These are phyloP conservation scores for Gisinianus flammeolus DNA, from an alignment of 2,888 invertebrate species.

Conservation along the genomic window DNA sequence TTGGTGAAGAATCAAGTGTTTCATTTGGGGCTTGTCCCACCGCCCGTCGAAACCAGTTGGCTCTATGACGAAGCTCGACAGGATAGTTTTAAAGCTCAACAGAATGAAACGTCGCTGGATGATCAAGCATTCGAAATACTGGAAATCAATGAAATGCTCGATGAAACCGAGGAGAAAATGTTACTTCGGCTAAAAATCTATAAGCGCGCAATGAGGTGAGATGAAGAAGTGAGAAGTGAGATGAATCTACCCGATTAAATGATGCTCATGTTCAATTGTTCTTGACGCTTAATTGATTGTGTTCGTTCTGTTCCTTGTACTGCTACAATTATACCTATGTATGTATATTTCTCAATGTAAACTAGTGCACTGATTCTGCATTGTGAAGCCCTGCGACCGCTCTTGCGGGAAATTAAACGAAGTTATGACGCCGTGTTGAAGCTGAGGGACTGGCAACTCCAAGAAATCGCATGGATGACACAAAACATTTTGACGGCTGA, in stretches of 20 bases:
- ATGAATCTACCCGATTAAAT: no score
- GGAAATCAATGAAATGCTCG: slow-evolving; percentile 1
- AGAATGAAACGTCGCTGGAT: neutral
- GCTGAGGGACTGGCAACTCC: slow-evolving; percentile 21
- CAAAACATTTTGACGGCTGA: slow-evolving; percentile 33
- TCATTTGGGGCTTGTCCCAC: slow-evolving; percentile 31
- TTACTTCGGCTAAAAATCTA: slow-evolving; percentile 24
- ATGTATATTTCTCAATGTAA: no score
- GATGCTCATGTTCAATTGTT: no score
- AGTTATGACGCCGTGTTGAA: slow-evolving; percentile 27
- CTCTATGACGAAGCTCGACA: slow-evolving; percentile 35
- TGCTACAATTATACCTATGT: no score
- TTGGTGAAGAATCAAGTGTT: slow-evolving; percentile 29
- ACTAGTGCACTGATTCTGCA: slow-evolving; percentile 39
- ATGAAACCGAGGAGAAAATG: slow-evolving; percentile 32
- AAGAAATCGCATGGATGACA: slow-evolving; percentile 11
- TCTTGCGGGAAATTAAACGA: slow-evolving; percentile 34
- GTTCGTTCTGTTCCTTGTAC: no score
- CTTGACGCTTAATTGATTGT: no score
- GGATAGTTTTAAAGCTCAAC: slow-evolving; percentile 4
- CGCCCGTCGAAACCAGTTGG: slow-evolving; percentile 19
- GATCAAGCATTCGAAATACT: neutral
- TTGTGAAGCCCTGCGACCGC: slow-evolving; percentile 37
- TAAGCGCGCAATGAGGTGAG: slow-evolving; percentile 32
- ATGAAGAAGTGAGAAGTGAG: no score